These are phyloP conservation scores for Agrilus mali DNA, from an alignment of 2,888 invertebrate species.

Conservation along the genomic window DNA sequence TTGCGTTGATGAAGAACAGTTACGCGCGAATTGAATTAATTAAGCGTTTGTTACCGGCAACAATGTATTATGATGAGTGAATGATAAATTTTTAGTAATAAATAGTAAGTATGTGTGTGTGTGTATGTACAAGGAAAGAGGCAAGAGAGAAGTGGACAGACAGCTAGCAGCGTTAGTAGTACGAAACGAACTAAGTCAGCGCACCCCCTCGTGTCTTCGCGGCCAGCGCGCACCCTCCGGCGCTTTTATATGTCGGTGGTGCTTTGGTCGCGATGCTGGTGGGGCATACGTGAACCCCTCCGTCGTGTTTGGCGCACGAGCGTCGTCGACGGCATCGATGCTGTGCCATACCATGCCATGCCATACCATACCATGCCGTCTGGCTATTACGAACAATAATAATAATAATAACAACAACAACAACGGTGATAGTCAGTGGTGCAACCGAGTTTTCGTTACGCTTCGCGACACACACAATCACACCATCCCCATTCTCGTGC, in stretches of 20 bases:
- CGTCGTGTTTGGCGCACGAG: slow-evolving; percentile 10
- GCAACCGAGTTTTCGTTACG: no score
- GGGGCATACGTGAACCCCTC: slow-evolving; percentile 18
- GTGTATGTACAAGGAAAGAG: slow-evolving; percentile 9
- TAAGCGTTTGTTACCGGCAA: no score
- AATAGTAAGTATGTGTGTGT: no score
- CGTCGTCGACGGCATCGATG: slow-evolving; percentile 13
- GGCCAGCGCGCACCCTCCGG: slow-evolving; percentile 32
- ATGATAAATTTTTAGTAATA: no score
- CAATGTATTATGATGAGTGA: no score
- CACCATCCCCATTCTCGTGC: no score
- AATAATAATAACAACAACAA: no score
- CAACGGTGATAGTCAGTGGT: no score
- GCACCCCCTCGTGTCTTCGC: slow-evolving; percentile 45
- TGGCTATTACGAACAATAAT: no score
- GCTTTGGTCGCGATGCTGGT: slow-evolving; percentile 15
- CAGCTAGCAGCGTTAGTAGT: slow-evolving; percentile 32
- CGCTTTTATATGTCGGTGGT: slow-evolving; percentile 36
- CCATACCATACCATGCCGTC: slow-evolving; percentile 4
- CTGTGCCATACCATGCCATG: slow-evolving; percentile 16
- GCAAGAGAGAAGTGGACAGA: slow-evolving; percentile 34
- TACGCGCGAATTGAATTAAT: no score
- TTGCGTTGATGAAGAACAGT: no score
- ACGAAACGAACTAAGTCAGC: slow-evolving; percentile 29
- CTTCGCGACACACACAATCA: no score